These are phyloP conservation scores for Crocallis elinguaria DNA, from an alignment of 2,888 invertebrate species.

Conservation along the genomic window DNA sequence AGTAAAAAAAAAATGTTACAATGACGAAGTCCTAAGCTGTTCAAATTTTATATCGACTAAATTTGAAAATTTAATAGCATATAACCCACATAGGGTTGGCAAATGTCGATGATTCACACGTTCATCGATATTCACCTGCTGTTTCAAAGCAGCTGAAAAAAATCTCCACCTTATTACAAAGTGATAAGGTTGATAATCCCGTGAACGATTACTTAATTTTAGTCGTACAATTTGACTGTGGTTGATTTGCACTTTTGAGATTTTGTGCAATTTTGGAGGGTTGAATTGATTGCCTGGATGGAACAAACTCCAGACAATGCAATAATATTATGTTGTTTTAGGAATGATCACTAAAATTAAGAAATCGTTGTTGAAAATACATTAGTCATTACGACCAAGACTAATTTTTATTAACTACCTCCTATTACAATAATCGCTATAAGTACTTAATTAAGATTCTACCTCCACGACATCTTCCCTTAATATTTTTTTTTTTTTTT, in stretches of 20 bases:
- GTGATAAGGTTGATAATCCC: not conserved
- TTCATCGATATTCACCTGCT: constrained; percentile 29
- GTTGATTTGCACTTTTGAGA: constrained; percentile 26
- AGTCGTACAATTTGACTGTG: constrained; percentile 29
- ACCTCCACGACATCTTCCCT: too few relatives aligned
- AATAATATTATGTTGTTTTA: too few relatives aligned
- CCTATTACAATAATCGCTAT: too few relatives aligned
- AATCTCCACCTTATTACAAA: constrained; percentile 6
- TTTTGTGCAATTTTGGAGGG: constrained; percentile 23
- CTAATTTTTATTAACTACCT: too few relatives aligned
- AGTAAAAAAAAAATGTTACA: not conserved
- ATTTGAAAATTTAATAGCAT: constrained; percentile 3
- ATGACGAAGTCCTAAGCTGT: not conserved
- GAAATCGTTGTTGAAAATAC: too few relatives aligned
- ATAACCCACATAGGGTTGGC: constrained; percentile 20
- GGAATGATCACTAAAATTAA: too few relatives aligned
- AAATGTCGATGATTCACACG: constrained; percentile 21
- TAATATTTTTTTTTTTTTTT: too few relatives aligned
- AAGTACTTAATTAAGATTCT: too few relatives aligned
- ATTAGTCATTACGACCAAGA: too few relatives aligned
- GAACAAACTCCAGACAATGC: too few relatives aligned
- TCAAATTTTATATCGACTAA: not conserved
- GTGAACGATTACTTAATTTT: not conserved
- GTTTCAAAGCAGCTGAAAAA: constrained; percentile 12
- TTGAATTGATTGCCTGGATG: too few relatives aligned